Base-by-base conservation (phyloP, 2,113 vertebrate species). In the Aspidoscelis tigris region DNA sequence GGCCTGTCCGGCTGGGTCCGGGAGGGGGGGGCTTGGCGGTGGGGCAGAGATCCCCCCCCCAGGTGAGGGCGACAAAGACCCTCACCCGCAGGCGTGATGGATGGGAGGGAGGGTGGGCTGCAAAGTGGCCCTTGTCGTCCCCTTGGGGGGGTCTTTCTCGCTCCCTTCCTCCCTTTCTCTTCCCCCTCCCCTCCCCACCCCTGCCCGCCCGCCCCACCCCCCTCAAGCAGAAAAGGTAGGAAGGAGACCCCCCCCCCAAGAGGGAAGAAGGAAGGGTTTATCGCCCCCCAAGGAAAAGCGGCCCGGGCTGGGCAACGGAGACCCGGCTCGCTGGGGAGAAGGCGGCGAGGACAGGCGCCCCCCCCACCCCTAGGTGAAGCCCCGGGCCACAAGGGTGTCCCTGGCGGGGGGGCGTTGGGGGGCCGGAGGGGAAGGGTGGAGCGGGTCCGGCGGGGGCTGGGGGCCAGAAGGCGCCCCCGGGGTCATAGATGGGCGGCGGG, bases 141-240 rank as follows among this genome's bases (percentile, higher is more conserved):
- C 24, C 55, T 14, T 55, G 55, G 55, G 55, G 61, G 39, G 18
- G 22, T 50, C 53, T 58, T 44, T 2, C 75, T 21, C 75, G 44
- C 44, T 76, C 71, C 69, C 75, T 44, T 50, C 70, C 64, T 68
- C 78, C 79, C 53, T 58, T 44, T 2, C 75, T 21, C 75, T 7
- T 50, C 6, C 70, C 66, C 82, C 58, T 53, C 65, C 68, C 21
- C 80, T 55, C 41, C 81, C 78, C 66, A 65, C 81, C 72, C 64
- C 26, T 55, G 65, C 71, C 72, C 64, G 18, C 43, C 66, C 26
- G 6, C 24, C 47, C 47, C 47, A 50, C 47, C 47, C 47, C 47
- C 47, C 47, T 50, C 47, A 50, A 50, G 47, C 47, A 6, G 47
- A 9, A 50, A 50, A 65, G 47, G 47, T 5, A 50, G 47, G 47